Conservation (phyloP, 2,797 vertebrate species). For the Xenops minutus region DNA sequence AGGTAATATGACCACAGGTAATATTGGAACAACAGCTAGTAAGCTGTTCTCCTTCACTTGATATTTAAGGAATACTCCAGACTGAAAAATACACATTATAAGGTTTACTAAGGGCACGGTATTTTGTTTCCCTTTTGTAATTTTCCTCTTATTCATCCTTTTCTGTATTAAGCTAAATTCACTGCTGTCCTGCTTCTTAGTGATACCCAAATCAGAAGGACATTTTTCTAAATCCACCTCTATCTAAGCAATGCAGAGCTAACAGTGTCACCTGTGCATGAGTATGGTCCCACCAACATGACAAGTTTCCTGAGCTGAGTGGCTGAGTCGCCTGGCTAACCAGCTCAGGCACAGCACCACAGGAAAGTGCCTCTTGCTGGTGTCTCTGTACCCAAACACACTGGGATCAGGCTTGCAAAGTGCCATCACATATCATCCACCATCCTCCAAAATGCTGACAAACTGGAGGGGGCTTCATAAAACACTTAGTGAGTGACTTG, state of each 20-base stretch:
- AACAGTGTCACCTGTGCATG: neutral
- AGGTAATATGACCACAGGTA: neutral
- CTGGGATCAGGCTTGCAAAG: neutral
- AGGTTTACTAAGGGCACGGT: neutral
- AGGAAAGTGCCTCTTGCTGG: neutral
- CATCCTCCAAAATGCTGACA: neutral
- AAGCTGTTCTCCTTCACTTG: neutral
- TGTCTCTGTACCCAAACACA: neutral
- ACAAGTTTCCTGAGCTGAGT: neutral
- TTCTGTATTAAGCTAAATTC: neutral
- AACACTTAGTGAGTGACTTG: neutral
- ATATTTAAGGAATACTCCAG: neutral
- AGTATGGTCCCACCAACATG: neutral
- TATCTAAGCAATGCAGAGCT: neutral
- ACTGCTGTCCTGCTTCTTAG: neutral
- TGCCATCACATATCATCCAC: rapidly evolving
- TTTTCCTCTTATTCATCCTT: neutral
- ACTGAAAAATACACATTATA: neutral
- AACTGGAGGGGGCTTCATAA: neutral
- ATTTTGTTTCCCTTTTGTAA: neutral
- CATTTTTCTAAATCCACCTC: neutral
- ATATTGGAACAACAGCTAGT: neutral
- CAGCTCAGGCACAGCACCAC: neutral
- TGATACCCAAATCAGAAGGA: neutral
- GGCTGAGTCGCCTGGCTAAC: neutral